A percentile compares a stretch with the other conserved stretches of the same genome.
Conservation (phyloP, 2,113 vertebrate species). For the Protobothrops flavoviridis region DNA sequence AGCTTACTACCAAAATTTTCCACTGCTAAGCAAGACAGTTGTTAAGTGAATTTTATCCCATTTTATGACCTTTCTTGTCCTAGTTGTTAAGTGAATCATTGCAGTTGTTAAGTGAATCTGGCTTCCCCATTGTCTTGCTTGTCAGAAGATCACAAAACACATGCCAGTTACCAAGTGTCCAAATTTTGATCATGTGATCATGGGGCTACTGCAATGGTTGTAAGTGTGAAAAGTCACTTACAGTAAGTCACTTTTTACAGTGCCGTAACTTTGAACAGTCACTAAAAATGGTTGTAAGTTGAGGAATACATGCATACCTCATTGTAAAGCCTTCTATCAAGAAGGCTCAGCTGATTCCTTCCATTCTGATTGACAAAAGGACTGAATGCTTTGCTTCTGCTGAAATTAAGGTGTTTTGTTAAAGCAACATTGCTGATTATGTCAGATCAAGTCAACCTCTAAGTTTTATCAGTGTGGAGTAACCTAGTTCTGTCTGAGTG, state of each 20-base stretch:
- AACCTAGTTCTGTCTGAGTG: background rate
- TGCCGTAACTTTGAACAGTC: background rate
- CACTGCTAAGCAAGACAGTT: background rate
- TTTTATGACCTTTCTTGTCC: background rate
- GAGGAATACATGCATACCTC: background rate
- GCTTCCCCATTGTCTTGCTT: background rate
- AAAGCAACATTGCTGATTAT: background rate
- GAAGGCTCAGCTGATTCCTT: background rate
- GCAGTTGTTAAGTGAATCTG: background rate
- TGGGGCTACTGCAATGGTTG: background rate
- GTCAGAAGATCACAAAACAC: background rate
- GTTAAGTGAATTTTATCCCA: background rate
- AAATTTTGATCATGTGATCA: background rate
- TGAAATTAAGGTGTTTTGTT: background rate
- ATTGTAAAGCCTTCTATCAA: background rate
- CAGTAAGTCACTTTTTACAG: background rate
- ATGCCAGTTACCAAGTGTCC: background rate
- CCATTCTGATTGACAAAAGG: background rate
- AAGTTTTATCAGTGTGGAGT: background rate
- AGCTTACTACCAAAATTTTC: background rate
- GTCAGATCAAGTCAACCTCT: background rate
- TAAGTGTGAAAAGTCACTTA: background rate
- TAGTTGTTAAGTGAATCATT: background rate
- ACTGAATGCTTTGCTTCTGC: background rate
- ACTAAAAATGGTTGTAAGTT: background rate